A percentile compares a stretch with the other conserved stretches of the same genome.
phyloP scores from a whole-genome alignment of 2,888 invertebrate species.

The Dromius quadrimaculatus region DNA sequence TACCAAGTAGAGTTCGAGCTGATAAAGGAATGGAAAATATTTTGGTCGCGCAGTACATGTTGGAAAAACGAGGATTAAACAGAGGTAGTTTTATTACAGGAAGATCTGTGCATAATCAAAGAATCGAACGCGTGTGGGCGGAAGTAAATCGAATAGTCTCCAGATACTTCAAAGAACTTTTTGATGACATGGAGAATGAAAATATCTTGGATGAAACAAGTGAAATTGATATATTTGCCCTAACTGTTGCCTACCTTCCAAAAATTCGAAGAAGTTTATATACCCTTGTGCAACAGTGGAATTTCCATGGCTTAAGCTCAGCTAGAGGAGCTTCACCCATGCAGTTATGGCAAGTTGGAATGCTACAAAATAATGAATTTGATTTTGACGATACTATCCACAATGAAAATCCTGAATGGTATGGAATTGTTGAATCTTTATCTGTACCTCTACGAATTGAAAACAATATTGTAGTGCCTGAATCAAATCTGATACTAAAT shows the following conservation, averaged over 20 bases:
- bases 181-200: neutral
- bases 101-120: conserved; percentile 52
- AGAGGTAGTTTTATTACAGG: conserved; percentile 53
- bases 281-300: conserved; percentile 41
- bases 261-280: conserved; percentile 20
- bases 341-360: conserved; percentile 47
- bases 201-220: conserved; percentile 28
- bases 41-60: conserved; percentile 50
- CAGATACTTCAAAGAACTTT: conserved; percentile 28
- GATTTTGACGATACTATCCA: conserved; percentile 4
- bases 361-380: conserved; percentile 6
- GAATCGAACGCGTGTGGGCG: conserved; percentile 52
- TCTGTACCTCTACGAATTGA: conserved; percentile 3
- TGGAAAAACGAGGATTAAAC: conserved; percentile 41
- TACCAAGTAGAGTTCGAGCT: conserved; percentile 52
- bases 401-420: conserved; percentile 26
- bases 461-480: conserved; percentile 34
- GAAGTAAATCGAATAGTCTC: conserved; percentile 46
- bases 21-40: conserved; percentile 53
- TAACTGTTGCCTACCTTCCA: conserved; percentile 21
- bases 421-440: conserved; percentile 37
- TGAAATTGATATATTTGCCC: conserved; percentile 39
- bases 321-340: conserved; percentile 43
- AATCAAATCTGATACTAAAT: neutral
- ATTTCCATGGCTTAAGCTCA: conserved; percentile 44